phyloP scores from a whole-genome alignment of 2,797 vertebrate species.

The Diplodus sargus region DNA sequence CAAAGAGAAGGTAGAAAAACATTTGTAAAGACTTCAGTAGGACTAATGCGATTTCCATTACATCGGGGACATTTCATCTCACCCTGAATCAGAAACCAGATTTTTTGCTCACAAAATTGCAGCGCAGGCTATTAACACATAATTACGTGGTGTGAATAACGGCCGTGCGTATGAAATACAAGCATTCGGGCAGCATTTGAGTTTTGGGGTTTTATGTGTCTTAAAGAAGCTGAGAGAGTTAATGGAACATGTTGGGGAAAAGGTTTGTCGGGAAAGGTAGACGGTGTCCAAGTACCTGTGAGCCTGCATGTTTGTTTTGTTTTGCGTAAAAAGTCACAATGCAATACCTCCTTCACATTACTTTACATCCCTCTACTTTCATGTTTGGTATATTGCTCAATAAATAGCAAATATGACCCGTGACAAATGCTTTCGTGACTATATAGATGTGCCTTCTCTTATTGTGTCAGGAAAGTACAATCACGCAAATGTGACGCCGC shows the following conservation, averaged over 20 bases:
- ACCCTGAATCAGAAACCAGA: constrained; percentile 74
- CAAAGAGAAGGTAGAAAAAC: constrained; percentile 48
- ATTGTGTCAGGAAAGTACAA: background rate
- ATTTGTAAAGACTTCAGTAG: constrained; percentile 49
- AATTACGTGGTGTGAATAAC: constrained; percentile 79
- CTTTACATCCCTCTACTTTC: background rate
- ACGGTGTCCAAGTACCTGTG: constrained; percentile 6
- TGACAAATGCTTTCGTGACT: constrained; percentile 1
- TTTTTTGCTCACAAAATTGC: constrained; percentile 68
- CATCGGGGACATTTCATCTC: constrained; percentile 78
- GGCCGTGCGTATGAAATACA: constrained; percentile 67
- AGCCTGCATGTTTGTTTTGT: constrained; percentile 24
- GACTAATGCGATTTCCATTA: constrained; percentile 73
- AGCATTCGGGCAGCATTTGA: constrained; percentile 58
- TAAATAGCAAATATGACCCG: background rate
- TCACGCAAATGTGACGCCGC: constrained; percentile 20
- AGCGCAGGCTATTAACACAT: constrained; percentile 77
- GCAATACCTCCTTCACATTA: background rate
- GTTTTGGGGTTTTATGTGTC: constrained; percentile 61
- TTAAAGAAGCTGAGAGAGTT: constrained; percentile 68
- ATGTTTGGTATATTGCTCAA: background rate
- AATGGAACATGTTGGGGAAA: constrained; percentile 51
- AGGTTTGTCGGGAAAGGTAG: constrained; percentile 26
- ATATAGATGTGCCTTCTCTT: constrained; percentile 12
- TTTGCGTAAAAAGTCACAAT: constrained; percentile 9